Conservation (phyloP, 2,888 invertebrate species). For the Drosophila hamatofila region DNA sequence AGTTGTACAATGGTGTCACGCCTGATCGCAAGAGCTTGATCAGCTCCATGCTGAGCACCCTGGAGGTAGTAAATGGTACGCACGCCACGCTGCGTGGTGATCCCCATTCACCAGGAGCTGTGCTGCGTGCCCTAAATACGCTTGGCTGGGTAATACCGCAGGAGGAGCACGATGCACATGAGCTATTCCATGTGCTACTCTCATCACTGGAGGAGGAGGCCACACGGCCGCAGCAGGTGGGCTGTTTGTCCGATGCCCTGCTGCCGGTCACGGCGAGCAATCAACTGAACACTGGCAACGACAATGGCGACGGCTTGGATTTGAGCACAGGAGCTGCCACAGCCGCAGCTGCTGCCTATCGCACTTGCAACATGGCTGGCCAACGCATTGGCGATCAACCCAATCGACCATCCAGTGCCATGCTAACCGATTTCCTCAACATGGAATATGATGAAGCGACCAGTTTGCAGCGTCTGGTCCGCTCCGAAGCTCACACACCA, state of each 20-base stretch:
- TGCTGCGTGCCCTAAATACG: constrained; percentile 90
- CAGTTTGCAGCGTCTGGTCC: constrained; percentile 83
- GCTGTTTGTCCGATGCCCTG: constrained; percentile 91
- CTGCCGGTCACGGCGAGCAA: constrained; percentile 72
- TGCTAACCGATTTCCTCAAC: constrained; percentile 84
- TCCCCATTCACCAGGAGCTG: constrained; percentile 88
- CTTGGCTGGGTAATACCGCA: constrained; percentile 96
- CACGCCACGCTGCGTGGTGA: constrained; percentile 88
- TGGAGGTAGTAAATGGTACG: constrained; percentile 89
- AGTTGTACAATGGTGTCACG: constrained; percentile 87
- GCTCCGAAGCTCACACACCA: constrained; percentile 85
- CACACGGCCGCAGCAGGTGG: constrained; percentile 84
- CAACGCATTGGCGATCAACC: constrained; percentile 73
- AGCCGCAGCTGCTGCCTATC: constrained; percentile 22
- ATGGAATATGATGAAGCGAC: constrained; percentile 85
- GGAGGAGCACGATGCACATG: constrained; percentile 97
- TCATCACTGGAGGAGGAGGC: constrained; percentile 96
- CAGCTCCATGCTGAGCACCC: constrained; percentile 90
- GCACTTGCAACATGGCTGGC: constrained; percentile 8
- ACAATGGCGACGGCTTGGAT: constrained; percentile 31
- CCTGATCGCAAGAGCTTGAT: constrained; percentile 90
- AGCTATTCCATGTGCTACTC: constrained; percentile 94
- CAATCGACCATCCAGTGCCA: constrained; percentile 86
- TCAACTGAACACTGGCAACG: constrained; percentile 19
- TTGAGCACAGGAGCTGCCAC: not conserved